A percentile compares a stretch with the other conserved stretches of the same genome.
Evolutionary conservation across 2,797 vertebrate genomes (phyloP).

Genomic region (Melopsittacus undulatus): DNA sequence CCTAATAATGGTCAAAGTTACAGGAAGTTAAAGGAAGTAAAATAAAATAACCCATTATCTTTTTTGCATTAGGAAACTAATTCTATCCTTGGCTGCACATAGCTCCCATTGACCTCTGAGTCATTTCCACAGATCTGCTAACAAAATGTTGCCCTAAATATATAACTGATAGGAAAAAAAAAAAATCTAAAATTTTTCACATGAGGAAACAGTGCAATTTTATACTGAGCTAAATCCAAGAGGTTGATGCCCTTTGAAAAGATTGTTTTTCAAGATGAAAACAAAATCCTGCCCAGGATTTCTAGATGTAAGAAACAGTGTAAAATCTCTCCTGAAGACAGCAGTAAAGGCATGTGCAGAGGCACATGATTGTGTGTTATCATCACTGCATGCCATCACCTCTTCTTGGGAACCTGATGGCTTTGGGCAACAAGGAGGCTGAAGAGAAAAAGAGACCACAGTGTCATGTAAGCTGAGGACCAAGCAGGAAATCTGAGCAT

Average conservation of each 20-base stretch:
- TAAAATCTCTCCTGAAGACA: background rate
- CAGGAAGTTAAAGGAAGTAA: constrained; percentile 15
- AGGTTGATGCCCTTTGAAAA: background rate
- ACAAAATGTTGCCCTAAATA: constrained; percentile 11
- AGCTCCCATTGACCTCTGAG: background rate
- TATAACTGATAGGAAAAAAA: background rate
- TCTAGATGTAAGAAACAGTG: background rate
- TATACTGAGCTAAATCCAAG: background rate
- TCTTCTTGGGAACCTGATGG: background rate
- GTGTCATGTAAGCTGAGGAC: background rate
- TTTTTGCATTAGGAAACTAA: background rate
- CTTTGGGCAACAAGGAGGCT: background rate
- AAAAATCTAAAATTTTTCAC: background rate
- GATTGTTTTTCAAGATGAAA: background rate
- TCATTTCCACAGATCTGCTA: background rate
- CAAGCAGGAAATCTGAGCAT: background rate
- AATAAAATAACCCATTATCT: background rate
- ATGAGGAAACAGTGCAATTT: background rate
- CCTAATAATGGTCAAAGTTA: background rate
- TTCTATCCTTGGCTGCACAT: background rate
- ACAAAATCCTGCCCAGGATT: background rate
- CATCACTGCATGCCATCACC: background rate
- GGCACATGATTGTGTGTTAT: background rate
- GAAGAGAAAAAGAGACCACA: background rate
- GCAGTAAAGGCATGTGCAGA: background rate